Evolutionary conservation across 2,888 invertebrate genomes (phyloP), one percentile per base, ranked within the genome.

Genomic region (Fissipunctia ypsillon): DNA sequence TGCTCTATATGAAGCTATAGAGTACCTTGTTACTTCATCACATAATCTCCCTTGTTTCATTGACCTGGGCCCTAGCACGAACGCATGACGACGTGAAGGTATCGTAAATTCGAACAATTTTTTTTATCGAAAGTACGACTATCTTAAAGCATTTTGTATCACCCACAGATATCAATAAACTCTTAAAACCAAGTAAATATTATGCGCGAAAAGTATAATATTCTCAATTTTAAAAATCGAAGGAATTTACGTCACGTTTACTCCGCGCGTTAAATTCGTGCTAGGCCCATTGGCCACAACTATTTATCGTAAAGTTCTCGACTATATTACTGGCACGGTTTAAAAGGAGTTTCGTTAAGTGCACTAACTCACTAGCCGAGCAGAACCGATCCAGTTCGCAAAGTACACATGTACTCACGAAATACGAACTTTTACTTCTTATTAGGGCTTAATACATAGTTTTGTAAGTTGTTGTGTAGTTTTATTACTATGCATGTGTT

Each of bases 331-430:
- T 68, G 3, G 60, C 41, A 68, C 67, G n/a, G 22, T 70, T 31
- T 61, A 78, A 74, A 72, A 77, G 69, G 75, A 83, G 70, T 81
- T 81, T 67, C 28, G 61, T 73, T 72, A 84, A 83, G 75, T 84
- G 82, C 82, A 77, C 82, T 80, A 73, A 78, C 68, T 82, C 85
- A 75, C 74, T 61, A 73, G 70, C 75, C 68, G 5, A 60, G 70
- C 78, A 43, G 67, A 84, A 84, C 82, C 82, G 82, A 84, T 83
- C 75, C 69, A 75, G 78, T 81, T 81, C 83, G 70, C 73, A 76
- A 84, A 81, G 70, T 81, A 76, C 67, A 76, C 56, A 75, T 73
- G 65, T 84, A 84, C 72, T 69, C 73, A 63, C 50, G 50, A 81
- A 81, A 73, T 71, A 54, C 28, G 38, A 72, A 69, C 71, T 75